Evolutionary conservation across 2,113 vertebrate genomes (phyloP).

Genomic region (Melanerpes formicivorus): DNA sequence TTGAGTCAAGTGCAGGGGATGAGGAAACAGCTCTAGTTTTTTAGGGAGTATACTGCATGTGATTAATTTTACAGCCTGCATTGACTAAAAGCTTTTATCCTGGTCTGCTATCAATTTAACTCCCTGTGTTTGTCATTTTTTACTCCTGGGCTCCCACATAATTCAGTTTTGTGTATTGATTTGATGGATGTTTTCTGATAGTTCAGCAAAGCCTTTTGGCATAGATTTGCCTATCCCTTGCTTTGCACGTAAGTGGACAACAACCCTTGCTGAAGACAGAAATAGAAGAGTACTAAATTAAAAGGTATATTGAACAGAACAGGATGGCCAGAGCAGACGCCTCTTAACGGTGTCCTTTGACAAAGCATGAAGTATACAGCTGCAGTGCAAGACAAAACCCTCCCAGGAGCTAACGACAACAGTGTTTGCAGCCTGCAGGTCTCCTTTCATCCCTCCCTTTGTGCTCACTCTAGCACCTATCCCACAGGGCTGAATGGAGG

Average conservation of each 20-base stretch:
- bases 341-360: background rate
- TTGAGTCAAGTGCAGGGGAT: background rate
- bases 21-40: slow-evolving; percentile 29
- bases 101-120: slow-evolving; percentile 45
- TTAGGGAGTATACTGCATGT: slow-evolving; percentile 2
- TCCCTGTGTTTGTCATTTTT: slow-evolving; percentile 35
- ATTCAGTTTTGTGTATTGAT: slow-evolving; percentile 25
- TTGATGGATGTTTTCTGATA: slow-evolving; percentile 26
- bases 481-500: background rate
- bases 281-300: slow-evolving; percentile 33
- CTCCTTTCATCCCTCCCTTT: background rate
- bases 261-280: background rate
- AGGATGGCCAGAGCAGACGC: background rate
- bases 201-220: slow-evolving; percentile 34
- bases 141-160: slow-evolving; percentile 9
- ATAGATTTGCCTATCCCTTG: background rate
- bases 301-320: slow-evolving; percentile 18
- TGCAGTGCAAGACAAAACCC: background rate
- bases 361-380: background rate
- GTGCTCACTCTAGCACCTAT: background rate
- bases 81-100: slow-evolving; percentile 63
- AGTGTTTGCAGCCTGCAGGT: background rate
- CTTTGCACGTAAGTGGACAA: slow-evolving; percentile 38
- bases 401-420: background rate
- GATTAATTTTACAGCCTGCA: slow-evolving; percentile 31